Conservation (phyloP, 2,888 invertebrate genomes). For the Imbricaverruca yamaguchii region DNA sequence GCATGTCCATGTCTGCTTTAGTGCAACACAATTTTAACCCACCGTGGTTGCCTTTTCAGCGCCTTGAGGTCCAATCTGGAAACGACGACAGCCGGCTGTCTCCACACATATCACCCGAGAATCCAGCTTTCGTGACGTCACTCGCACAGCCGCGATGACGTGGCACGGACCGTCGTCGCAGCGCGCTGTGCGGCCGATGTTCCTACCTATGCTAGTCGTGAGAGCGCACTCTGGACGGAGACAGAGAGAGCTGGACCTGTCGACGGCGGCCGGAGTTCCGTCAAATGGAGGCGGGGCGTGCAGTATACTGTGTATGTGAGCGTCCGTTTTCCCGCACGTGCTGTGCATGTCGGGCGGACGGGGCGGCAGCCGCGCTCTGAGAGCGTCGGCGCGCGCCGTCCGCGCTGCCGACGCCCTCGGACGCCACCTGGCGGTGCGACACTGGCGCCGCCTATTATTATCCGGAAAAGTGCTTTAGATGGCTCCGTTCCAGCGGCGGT, state of each 20-base stretch:
- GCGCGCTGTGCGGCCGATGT: not conserved
- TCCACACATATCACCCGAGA: slow-evolving; percentile 4
- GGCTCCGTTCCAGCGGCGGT: not conserved
- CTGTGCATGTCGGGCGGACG: not conserved
- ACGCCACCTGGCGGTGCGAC: not conserved
- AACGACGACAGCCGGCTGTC: not conserved
- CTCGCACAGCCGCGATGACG: not conserved
- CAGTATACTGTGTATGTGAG: not conserved
- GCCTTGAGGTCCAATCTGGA: not conserved
- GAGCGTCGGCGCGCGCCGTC: no score
- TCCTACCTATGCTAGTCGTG: slow-evolving; percentile 11
- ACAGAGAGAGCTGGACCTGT: not conserved
- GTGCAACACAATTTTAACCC: no score
- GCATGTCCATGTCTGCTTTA: no score
- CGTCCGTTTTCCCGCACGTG: not conserved
- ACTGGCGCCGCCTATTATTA: not conserved
- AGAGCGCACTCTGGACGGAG: not conserved
- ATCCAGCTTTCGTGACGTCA: not conserved
- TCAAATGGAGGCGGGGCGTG: not conserved
- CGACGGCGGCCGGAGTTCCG: no score
- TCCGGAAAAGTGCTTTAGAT: not conserved
- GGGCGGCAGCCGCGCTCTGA: not conserved
- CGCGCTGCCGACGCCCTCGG: no score
- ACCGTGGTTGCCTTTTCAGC: not conserved
- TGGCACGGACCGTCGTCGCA: not conserved